Conservation (phyloP, 2,113 vertebrate genomes). For the Chaetops frenatus region DNA sequence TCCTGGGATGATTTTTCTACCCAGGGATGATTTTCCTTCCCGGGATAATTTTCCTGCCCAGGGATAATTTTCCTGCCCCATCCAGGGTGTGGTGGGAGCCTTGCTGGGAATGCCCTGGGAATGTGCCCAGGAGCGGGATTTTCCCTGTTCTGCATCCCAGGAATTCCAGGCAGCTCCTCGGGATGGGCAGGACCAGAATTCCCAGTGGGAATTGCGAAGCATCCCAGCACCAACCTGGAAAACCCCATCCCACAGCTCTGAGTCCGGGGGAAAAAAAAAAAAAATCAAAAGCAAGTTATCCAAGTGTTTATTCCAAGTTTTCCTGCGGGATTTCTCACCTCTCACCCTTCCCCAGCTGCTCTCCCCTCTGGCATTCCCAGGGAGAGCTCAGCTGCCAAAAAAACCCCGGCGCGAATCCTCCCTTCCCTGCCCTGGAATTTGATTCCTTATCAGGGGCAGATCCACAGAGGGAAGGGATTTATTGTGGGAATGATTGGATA, state of each 20-base stretch:
- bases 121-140: background rate
- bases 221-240: background rate
- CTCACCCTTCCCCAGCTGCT: background rate
- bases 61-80: background rate
- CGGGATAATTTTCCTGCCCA: background rate
- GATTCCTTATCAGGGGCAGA: background rate
- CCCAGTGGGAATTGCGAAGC: background rate
- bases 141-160: background rate
- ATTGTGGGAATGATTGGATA: constrained; percentile 30
- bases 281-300: background rate
- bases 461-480: background rate
- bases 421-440: background rate
- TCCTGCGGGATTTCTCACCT: background rate
- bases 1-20: background rate
- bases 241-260: rapidly evolving
- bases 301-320: background rate
- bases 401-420: rapidly evolving
- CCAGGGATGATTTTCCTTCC: background rate
- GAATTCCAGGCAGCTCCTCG: background rate
- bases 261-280: too few species aligned
- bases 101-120: background rate
- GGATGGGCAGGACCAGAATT: background rate
- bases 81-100: too few species aligned
- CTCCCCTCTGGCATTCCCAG: background rate
- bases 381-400: background rate